Percentiles rank a stretch among this genome's conserved stretches.
Evolutionary conservation across 2,113 vertebrate genomes (phyloP).

Genomic region (Pachyramphus minor): DNA sequence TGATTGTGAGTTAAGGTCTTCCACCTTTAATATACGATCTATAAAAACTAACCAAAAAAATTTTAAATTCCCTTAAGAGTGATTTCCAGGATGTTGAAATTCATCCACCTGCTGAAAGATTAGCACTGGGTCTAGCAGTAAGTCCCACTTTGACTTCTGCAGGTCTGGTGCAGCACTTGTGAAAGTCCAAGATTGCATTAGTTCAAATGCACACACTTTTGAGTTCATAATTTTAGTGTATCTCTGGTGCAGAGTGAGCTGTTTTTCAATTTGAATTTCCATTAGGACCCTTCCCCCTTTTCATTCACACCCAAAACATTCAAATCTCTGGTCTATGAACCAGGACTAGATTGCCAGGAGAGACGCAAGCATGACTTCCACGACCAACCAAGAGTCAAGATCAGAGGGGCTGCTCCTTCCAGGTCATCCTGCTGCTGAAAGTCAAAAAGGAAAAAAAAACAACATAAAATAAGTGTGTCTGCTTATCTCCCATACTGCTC

Average conservation of each 20-base stretch:
- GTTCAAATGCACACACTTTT: background rate
- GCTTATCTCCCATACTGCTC: too few relatives aligned
- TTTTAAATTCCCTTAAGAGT: too few relatives aligned
- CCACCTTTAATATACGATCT: too few relatives aligned
- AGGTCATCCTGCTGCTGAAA: background rate
- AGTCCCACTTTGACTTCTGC: background rate
- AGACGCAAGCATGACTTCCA: background rate
- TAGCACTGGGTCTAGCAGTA: background rate
- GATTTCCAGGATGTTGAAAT: too few relatives aligned
- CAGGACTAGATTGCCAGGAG: background rate
- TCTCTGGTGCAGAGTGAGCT: background rate
- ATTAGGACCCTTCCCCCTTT: background rate
- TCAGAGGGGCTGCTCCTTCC: background rate
- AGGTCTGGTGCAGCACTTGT: background rate
- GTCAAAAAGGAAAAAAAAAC: background rate
- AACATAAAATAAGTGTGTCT: too few relatives aligned
- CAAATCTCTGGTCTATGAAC: background rate
- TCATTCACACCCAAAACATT: background rate
- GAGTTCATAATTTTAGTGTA: background rate
- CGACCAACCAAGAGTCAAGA: background rate
- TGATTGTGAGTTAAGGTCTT: too few relatives aligned
- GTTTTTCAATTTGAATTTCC: background rate
- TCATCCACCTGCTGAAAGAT: background rate
- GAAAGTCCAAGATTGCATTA: background rate
- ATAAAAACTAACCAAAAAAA: too few relatives aligned